Conservation (phyloP, 2,797 vertebrate species). For the Anguilla megastoma region DNA sequence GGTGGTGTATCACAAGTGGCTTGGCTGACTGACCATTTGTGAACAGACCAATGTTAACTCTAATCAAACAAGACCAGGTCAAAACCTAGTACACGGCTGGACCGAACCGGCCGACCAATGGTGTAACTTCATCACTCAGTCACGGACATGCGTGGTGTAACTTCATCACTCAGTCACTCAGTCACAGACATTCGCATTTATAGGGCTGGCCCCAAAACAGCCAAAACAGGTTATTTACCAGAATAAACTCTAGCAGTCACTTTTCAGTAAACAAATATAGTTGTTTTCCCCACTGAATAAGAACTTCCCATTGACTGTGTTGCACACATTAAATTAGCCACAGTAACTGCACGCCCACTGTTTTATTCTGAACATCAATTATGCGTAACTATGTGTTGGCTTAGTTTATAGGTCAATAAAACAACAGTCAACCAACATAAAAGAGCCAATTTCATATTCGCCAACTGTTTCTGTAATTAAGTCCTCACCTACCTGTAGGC, state of each 20-base stretch:
- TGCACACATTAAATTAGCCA: neutral
- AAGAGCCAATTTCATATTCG: neutral
- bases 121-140: no score
- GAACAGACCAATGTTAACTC: neutral
- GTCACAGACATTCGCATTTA: no score
- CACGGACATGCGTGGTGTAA: no score
- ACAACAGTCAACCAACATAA: neutral
- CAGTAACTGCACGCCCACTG: neutral
- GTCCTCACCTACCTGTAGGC: neutral
- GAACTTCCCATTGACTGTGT: neutral
- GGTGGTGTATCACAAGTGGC: neutral
- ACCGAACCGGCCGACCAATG: no score
- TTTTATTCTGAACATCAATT: neutral
- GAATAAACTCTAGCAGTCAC: neutral
- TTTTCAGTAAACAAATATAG: conserved; percentile 21
- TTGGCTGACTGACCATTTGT: neutral
- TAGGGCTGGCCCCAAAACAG: no score
- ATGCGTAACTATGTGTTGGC: neutral
- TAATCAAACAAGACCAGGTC: neutral
- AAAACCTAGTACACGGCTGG: no score
- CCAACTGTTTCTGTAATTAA: neutral
- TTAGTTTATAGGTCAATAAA: neutral
- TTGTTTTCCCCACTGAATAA: conserved; percentile 4
- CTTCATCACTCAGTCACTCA: no score
- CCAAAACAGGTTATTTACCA: neutral